Percentiles rank a stretch among this genome's conserved stretches.
phyloP scores from a whole-genome alignment of 2,797 vertebrate genomes.

The Hippocampus kuda region DNA sequence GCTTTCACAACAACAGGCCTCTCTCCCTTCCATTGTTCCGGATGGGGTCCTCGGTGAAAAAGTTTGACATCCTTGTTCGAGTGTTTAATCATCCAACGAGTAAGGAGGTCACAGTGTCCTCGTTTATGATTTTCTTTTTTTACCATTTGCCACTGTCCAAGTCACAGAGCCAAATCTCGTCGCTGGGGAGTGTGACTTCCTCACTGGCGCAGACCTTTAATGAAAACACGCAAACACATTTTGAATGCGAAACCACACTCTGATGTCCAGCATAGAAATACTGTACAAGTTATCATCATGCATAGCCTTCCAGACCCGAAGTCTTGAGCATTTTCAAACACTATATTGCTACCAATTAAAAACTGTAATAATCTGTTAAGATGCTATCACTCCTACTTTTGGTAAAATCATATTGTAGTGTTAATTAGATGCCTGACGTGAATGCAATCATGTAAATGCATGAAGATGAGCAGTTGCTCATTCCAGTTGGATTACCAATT shows the following conservation, averaged over 20 bases:
- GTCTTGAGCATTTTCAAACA: too few species aligned
- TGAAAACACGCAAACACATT: neutral
- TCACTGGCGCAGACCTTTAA: conserved; percentile 74
- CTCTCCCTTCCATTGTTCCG: neutral
- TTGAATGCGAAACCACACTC: neutral
- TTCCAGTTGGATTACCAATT: too few species aligned
- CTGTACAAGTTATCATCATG: too few species aligned
- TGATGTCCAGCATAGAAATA: too few species aligned
- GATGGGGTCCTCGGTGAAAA: neutral
- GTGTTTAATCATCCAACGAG: neutral
- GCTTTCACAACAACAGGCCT: neutral
- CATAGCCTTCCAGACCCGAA: too few species aligned
- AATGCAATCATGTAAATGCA: too few species aligned
- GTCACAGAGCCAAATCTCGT: conserved; percentile 91
- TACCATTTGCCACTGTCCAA: conserved; percentile 82
- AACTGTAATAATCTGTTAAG: too few species aligned
- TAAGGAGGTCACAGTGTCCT: neutral
- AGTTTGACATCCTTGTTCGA: neutral
- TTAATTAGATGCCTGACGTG: too few species aligned
- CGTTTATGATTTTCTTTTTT: neutral
- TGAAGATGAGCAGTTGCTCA: too few species aligned
- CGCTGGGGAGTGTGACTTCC: conserved; percentile 78
- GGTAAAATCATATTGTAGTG: too few species aligned
- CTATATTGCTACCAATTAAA: too few species aligned
- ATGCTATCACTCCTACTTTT: too few species aligned